Evolutionary conservation across 2,888 invertebrate species (phyloP), one percentile per base, ranked within the genome.

Genomic region (Artemia sp.): DNA sequence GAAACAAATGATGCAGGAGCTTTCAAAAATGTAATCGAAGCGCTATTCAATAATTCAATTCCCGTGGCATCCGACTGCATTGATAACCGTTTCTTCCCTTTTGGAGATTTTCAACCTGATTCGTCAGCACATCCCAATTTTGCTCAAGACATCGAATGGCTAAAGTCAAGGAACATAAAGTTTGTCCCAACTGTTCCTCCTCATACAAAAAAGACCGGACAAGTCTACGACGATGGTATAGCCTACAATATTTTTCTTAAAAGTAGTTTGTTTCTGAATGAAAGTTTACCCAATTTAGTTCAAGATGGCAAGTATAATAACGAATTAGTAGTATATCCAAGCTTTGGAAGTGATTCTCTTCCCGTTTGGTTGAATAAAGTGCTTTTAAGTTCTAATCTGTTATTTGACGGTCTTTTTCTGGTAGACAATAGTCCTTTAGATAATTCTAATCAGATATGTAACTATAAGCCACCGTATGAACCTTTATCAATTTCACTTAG

Each of bases 51-150:
- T 11, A 50, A 11, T 51, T n/a, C n/a, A n/a, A 73, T 78, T 67
- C 74, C 75, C 5, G 79, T 76, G 72, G 79, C 78, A 58, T 79
- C 80, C 3, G 80, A 81, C 72, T 82, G 82, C 73, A 75, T 81
- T 52, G 79, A 81, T 67, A 52, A 51, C 14, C 67, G 67, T 12
- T 51, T 71, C 51, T 71, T 66, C 50, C 67, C 69, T n/a, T 50
- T 67, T 10, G 69, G 69, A 14, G 53, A 51, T n/a, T 38, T 51
- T 0, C 12, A n/a, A 14, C 38, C 12, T 51, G 52, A 69, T 66
- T 38, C 24, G 12, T 14, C 12, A 12, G 38, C 52, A 6, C 67
- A 67, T 53, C 70, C 70, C 8, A 8, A 51, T 1, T 69, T 67
- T 11, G n/a, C 6, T 14, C 19, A 14, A 8, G 38, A 71, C n/a